Percentiles rank a stretch among this genome's conserved stretches.
Conservation (phyloP, 2,888 invertebrate species). For the Apotomis capreana region DNA sequence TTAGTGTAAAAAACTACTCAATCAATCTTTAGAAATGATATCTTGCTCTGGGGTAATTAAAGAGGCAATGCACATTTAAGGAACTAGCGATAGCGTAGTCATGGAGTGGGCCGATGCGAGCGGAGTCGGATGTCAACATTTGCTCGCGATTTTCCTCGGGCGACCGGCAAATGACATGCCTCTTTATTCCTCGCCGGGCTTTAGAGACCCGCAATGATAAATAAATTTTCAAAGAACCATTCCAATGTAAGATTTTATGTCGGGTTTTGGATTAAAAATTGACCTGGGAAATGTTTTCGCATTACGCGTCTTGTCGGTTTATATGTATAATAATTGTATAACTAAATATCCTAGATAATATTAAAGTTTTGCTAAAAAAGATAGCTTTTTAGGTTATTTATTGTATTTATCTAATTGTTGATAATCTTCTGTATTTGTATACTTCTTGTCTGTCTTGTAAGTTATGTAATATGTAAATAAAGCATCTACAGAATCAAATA, state of each 20-base stretch:
- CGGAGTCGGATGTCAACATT: conserved; percentile 74
- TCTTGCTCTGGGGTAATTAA: conserved; percentile 21
- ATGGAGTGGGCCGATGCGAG: conserved; percentile 51
- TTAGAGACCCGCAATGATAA: conserved; percentile 59
- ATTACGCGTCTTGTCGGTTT: no score
- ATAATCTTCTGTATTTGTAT: no score
- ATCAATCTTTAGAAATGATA: neutral
- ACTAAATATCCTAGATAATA: no score
- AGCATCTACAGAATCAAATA: no score
- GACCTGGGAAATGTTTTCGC: no score
- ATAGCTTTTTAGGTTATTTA: no score
- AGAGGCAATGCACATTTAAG: conserved; percentile 17
- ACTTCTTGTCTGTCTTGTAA: no score
- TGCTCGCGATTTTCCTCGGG: conserved; percentile 68
- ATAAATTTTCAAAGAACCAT: conserved; percentile 58
- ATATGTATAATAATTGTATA: no score
- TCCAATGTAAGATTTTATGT: neutral
- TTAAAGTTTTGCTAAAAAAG: no score
- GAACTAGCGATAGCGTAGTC: conserved; percentile 7
- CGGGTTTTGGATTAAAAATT: no score
- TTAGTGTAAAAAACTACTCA: neutral
- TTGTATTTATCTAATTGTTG: no score
- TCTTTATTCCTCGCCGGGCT: conserved; percentile 59
- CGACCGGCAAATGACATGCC: conserved; percentile 71
- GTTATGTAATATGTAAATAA: no score